Percentiles rank a stretch among this genome's conserved stretches.
These are phyloP conservation scores for Piaya cayana DNA, from an alignment of 2,113 vertebrate species.

Conservation along the genomic window DNA sequence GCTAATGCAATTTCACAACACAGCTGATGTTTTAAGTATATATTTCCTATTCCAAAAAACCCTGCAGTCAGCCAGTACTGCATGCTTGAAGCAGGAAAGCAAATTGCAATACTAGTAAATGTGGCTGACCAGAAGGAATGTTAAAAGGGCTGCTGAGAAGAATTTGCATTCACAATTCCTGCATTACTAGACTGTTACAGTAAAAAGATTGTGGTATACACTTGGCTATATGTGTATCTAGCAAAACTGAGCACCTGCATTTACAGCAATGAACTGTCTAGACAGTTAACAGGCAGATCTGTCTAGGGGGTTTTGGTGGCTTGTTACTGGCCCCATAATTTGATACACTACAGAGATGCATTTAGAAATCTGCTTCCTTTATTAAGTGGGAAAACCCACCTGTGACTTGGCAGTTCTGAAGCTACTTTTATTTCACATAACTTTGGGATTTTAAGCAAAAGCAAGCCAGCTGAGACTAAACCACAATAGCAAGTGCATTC, in stretches of 20 bases:
- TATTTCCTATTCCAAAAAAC: neutral
- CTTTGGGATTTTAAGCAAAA: neutral
- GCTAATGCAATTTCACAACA: neutral
- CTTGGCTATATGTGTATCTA: neutral
- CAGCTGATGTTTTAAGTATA: neutral
- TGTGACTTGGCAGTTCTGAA: neutral
- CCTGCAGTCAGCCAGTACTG: neutral
- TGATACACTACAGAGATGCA: neutral
- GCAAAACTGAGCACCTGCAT: neutral
- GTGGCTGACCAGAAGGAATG: neutral
- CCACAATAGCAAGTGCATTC: neutral
- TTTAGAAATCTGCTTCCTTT: neutral
- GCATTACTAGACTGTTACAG: neutral
- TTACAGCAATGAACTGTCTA: neutral
- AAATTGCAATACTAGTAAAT: neutral
- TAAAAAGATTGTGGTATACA: neutral
- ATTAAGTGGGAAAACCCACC: neutral
- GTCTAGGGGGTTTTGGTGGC: neutral
- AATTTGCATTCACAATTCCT: neutral
- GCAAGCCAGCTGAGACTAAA: too few species aligned
- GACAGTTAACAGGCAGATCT: neutral
- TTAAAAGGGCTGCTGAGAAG: neutral
- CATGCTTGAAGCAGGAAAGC: neutral
- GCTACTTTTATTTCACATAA: neutral
- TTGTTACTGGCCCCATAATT: neutral